phyloP scores from a whole-genome alignment of 2,113 vertebrate genomes.

The Natator depressus region DNA sequence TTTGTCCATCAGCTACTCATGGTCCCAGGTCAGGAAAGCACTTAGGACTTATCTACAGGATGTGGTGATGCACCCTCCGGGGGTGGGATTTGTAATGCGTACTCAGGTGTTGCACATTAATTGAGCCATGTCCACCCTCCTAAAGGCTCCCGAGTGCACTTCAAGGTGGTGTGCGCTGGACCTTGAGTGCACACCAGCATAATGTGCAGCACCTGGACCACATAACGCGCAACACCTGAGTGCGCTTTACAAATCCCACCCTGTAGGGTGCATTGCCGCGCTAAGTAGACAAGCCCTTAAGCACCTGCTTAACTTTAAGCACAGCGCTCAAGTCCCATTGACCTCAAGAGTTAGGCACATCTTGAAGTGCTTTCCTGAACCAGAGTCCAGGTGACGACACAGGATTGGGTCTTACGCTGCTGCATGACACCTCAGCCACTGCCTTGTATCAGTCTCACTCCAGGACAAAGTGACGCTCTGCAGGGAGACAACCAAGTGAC shows the following conservation, averaged over 20 bases:
- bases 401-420: background rate
- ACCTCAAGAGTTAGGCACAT: background rate
- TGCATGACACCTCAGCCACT: background rate
- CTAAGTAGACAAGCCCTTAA: background rate
- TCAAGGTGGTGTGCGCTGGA: too few relatives aligned
- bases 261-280: background rate
- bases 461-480: background rate
- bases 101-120: too few relatives aligned
- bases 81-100: too few relatives aligned
- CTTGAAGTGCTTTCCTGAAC: background rate
- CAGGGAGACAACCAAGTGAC: background rate
- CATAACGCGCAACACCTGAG: background rate
- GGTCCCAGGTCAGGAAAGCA: background rate
- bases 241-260: background rate
- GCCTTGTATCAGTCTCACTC: background rate
- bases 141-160: too few relatives aligned
- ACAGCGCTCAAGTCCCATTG: background rate
- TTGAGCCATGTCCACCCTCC: too few relatives aligned
- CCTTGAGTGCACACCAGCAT: too few relatives aligned
- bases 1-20: background rate
- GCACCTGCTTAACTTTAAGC: background rate
- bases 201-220: too few relatives aligned
- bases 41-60: background rate
- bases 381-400: background rate
- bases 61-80: background rate